Conservation (phyloP, 2,113 vertebrate genomes). For the Trinectes maculatus region DNA sequence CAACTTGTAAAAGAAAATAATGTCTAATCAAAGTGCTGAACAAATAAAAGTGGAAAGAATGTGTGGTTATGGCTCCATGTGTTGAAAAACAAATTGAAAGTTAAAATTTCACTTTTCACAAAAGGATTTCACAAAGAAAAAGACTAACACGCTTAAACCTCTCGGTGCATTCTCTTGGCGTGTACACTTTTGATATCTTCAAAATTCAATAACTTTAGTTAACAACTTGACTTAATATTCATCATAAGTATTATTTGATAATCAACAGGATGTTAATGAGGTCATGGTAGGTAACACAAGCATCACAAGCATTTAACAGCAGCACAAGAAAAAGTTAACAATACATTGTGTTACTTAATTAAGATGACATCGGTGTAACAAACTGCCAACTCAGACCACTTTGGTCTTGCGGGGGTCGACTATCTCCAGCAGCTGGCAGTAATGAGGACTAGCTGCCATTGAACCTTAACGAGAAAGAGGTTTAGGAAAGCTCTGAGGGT, state of each 20-base stretch:
- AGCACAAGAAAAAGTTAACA: no score
- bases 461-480: background rate
- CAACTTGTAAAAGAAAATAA: background rate
- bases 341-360: no score
- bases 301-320: no score
- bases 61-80: slow-evolving; percentile 6
- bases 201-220: no score
- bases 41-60: slow-evolving; percentile 29
- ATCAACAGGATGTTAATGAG: no score
- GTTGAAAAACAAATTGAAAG: background rate
- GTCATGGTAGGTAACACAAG: no score
- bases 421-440: background rate
- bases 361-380: no score
- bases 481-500: background rate
- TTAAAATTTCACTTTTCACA: background rate
- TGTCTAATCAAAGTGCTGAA: background rate
- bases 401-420: background rate
- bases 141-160: no score
- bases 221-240: no score
- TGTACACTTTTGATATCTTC: no score
- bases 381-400: background rate
- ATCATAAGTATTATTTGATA: no score
- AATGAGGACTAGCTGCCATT: background rate
- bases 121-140: background rate
- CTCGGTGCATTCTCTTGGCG: no score